Conservation (phyloP, 2,888 invertebrate species). For the Diploptera punctata region DNA sequence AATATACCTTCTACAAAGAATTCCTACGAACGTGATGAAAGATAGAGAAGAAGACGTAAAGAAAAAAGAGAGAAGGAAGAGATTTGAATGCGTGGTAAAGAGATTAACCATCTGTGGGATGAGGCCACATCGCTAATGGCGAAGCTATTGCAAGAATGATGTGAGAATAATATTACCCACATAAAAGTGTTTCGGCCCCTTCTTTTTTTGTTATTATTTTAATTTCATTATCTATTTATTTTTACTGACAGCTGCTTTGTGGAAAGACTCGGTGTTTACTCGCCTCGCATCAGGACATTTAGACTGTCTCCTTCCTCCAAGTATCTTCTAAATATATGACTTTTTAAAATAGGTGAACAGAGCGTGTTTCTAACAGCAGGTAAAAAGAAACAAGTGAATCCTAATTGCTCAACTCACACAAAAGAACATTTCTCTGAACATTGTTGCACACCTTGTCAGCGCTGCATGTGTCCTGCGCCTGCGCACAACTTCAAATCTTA, state of each 20-base stretch:
- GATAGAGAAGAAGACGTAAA: slow-evolving; percentile 40
- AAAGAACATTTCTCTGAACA: neutral
- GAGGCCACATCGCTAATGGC: slow-evolving; percentile 34
- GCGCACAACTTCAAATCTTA: no score
- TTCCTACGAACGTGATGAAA: slow-evolving; percentile 35
- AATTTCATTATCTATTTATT: slow-evolving; percentile 31
- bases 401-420: neutral
- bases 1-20: neutral
- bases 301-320: slow-evolving; percentile 23
- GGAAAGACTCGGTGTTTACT: slow-evolving; percentile 13
- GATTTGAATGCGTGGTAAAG: slow-evolving; percentile 43
- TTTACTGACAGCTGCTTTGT: slow-evolving; percentile 23
- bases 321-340: slow-evolving; percentile 20
- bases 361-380: slow-evolving; percentile 14
- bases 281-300: slow-evolving; percentile 14
- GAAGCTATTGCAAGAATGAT: slow-evolving; percentile 38
- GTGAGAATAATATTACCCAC: slow-evolving; percentile 37
- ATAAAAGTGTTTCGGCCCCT: slow-evolving; percentile 26
- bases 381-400: neutral
- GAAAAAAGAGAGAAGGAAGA: slow-evolving; percentile 40
- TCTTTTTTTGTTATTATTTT: slow-evolving; percentile 27
- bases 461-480: no score
- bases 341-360: slow-evolving; percentile 33
- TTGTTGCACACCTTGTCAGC: neutral
- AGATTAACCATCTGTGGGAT: slow-evolving; percentile 40